Conservation (phyloP, 2,888 invertebrate genomes). For the Mesoligia furuncula region DNA sequence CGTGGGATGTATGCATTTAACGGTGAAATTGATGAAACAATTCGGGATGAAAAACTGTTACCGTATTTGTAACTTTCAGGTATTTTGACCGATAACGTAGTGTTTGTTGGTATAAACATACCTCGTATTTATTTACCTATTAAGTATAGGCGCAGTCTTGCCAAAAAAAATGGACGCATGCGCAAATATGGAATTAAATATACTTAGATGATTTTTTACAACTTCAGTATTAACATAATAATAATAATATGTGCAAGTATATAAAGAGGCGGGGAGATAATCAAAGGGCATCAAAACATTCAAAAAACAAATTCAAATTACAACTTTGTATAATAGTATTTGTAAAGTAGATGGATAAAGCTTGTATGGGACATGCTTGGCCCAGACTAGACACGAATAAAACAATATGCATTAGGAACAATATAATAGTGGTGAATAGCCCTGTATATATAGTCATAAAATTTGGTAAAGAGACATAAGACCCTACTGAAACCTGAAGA, state of each 20-base stretch:
- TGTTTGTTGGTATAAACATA: neutral
- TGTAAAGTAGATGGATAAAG: neutral
- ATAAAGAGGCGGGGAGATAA: too few relatives aligned
- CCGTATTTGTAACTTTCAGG: neutral
- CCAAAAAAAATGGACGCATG: too few relatives aligned
- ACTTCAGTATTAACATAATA: too few relatives aligned
- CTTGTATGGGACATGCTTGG: neutral
- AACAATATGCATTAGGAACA: neutral
- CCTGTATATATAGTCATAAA: neutral
- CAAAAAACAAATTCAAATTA: too few relatives aligned
- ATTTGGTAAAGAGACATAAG: neutral
- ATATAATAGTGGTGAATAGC: neutral
- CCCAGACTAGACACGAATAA: neutral
- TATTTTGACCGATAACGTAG: neutral
- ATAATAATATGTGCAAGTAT: too few relatives aligned
- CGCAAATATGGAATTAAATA: too few relatives aligned
- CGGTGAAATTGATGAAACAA: conserved; percentile 42
- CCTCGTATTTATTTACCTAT: neutral
- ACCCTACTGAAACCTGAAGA: neutral
- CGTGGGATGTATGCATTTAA: conserved; percentile 52
- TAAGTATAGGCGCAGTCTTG: neutral
- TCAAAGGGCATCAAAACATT: too few relatives aligned
- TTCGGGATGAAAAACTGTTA: conserved; percentile 8
- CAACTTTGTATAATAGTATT: too few relatives aligned
- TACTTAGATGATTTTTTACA: too few relatives aligned